Evolutionary conservation across 2,888 invertebrate species (phyloP).

Genomic region (Sesia bembeciformis): DNA sequence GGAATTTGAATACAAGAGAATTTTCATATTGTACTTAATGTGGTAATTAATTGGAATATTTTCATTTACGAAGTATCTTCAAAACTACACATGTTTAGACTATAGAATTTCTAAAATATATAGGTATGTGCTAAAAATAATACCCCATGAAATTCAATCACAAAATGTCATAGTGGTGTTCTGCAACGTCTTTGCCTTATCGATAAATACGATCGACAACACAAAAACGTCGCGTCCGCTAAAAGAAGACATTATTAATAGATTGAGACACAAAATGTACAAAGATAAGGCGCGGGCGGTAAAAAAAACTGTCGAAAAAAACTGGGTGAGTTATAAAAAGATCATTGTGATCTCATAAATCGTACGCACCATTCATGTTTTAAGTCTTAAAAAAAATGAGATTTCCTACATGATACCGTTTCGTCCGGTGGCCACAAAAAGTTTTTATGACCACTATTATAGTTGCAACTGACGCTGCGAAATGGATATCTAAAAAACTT

Average conservation of each 20-base stretch:
- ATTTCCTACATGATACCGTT: conserved; percentile 64
- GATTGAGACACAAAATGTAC: conserved; percentile 69
- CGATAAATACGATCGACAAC: conserved; percentile 39
- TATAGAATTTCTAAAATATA: too few species aligned
- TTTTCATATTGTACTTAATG: conserved; percentile 8
- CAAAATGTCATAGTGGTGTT: conserved; percentile 22
- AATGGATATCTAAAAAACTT: conserved; percentile 5
- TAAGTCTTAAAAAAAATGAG: conserved; percentile 52
- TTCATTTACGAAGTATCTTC: neutral
- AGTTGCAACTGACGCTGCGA: conserved; percentile 17
- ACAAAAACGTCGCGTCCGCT: conserved; percentile 49
- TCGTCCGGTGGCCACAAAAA: conserved; percentile 57
- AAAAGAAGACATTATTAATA: conserved; percentile 68
- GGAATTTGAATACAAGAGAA: conserved; percentile 30
- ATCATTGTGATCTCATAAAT: conserved; percentile 69
- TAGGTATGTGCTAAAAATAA: neutral
- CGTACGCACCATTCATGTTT: conserved; percentile 69
- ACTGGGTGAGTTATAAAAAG: conserved; percentile 56
- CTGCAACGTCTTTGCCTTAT: conserved; percentile 30
- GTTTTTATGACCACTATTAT: conserved; percentile 23
- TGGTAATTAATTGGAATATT: conserved; percentile 1
- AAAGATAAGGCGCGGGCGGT: conserved; percentile 44
- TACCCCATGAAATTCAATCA: neutral
- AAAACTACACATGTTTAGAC: neutral
- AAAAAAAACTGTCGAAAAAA: conserved; percentile 38